Base-by-base conservation (phyloP, 2,797 vertebrate species). In the Manis javanica region DNA sequence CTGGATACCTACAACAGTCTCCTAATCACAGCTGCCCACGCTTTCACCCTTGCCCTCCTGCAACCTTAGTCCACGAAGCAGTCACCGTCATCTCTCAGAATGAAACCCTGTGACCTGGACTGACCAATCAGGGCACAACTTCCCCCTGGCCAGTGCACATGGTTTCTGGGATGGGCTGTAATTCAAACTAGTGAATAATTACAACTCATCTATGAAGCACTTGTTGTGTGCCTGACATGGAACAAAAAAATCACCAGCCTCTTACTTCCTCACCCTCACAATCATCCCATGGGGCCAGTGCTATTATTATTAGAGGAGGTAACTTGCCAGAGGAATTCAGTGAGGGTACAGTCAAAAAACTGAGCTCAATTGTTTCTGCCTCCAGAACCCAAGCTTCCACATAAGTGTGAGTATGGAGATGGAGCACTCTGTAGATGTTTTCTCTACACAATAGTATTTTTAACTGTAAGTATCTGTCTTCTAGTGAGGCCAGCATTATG, bases 141-240 rank as follows among this genome's bases (percentile, higher is more conserved):
- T 59, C 29, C 34, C 23, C 55, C 53, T 46, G 63, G 51, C 61
- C 57, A 16, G 42, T 0, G 1, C 18, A 63, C n/a, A 57, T 59
- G 46, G 74, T 78, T 46, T 82, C 19, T 34, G 69, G 46, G 15
- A 39, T 26, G 74, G 83, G 74, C 83, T 91, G 69, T 21, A 46
- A 83, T 72, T 57, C 66, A 78, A 77, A 31, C 69, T 46, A 64
- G 46, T 39, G 66, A 86, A 64, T 90, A 88, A 91, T 86, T 95
- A 29, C 72, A 78, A 86, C 49, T 72, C 53, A 69, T 46, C 71
- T 69, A 9, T 64, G 59, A 92, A 83, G 37, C 53, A 79, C 34
- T 85, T 37, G 37, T 71, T 59, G 16, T 85, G 42, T 82, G 85
- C 55, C 88, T 63, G 91, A 61, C 55, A 23, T 15, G 46, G 37